phyloP scores from a whole-genome alignment of 2,797 vertebrate species.

The Halcyon smyrnensis region DNA sequence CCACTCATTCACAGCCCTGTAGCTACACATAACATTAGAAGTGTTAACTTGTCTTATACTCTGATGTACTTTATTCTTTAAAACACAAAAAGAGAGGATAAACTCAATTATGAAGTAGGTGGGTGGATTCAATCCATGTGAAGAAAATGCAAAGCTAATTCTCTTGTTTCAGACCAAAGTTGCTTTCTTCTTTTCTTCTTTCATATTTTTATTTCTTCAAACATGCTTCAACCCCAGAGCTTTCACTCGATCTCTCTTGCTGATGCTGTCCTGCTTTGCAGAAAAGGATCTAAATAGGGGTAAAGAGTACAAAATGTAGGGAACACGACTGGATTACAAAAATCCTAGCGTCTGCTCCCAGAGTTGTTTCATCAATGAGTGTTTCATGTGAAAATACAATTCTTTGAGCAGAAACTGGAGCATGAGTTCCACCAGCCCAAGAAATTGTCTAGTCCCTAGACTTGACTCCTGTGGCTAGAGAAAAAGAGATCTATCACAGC shows the following conservation, averaged over 20 bases:
- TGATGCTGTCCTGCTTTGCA: neutral
- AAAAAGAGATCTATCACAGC: neutral
- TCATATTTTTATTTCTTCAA: neutral
- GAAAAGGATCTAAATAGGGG: neutral
- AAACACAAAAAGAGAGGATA: neutral
- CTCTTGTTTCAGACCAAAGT: neutral
- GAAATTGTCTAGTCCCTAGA: neutral
- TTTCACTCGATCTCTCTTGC: neutral
- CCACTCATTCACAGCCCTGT: neutral
- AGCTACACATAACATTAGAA: neutral
- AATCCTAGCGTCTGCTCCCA: neutral
- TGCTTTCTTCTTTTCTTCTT: fast-evolving
- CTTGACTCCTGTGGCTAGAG: slow-evolving; percentile 3
- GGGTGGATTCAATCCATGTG: neutral
- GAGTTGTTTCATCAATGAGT: neutral
- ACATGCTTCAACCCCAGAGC: neutral
- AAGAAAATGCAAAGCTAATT: slow-evolving; percentile 6
- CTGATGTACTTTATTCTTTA: neutral
- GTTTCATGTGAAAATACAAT: slow-evolving; percentile 11
- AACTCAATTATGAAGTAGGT: neutral
- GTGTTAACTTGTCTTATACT: neutral
- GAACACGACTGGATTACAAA: neutral
- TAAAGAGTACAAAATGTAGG: neutral
- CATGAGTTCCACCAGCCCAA: neutral
- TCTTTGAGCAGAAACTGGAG: neutral